These are phyloP conservation scores for Merodon equestris DNA, from an alignment of 2,888 invertebrate species.

Conservation along the genomic window DNA sequence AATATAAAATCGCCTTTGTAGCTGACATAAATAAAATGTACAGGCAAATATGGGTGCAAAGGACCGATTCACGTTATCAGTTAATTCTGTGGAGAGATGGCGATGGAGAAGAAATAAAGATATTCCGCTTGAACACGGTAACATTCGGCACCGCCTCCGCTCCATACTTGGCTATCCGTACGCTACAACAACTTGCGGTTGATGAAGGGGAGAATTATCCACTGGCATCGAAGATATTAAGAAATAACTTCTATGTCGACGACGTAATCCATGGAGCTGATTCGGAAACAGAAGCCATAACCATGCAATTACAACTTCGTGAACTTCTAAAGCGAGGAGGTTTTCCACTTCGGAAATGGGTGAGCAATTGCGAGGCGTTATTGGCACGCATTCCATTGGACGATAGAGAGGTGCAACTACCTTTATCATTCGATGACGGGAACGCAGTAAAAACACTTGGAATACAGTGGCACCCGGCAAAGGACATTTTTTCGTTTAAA, in stretches of 20 bases:
- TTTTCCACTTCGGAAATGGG: conserved; percentile 33
- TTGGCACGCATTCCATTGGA: conserved; percentile 17
- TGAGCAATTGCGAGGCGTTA: conserved; percentile 17
- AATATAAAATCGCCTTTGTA: conserved; percentile 5
- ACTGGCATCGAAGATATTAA: conserved; percentile 4
- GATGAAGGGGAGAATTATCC: conserved; percentile 8
- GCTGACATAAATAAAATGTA: conserved; percentile 25
- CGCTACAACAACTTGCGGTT: conserved; percentile 18
- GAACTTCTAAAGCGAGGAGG: conserved; percentile 9
- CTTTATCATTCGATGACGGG: conserved; percentile 3
- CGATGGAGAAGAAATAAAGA: conserved; percentile 7
- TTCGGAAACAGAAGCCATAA: conserved; percentile 7
- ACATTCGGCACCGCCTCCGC: conserved; percentile 15
- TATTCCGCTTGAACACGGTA: conserved; percentile 17
- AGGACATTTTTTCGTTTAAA: conserved; percentile 11
- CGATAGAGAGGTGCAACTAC: conserved; percentile 1
- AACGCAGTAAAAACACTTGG: conserved; percentile 18
- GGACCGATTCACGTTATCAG: conserved; percentile 5
- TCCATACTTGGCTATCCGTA: conserved; percentile 19
- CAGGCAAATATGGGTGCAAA: conserved; percentile 16
- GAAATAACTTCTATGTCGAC: conserved; percentile 7
- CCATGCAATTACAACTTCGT: conserved; percentile 1
- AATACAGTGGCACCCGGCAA: conserved; percentile 29
- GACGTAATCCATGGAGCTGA: conserved; percentile 22
- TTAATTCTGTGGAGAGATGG: conserved; percentile 4